Conservation (phyloP, 2,797 vertebrate species). For the Rhincodon typus region DNA sequence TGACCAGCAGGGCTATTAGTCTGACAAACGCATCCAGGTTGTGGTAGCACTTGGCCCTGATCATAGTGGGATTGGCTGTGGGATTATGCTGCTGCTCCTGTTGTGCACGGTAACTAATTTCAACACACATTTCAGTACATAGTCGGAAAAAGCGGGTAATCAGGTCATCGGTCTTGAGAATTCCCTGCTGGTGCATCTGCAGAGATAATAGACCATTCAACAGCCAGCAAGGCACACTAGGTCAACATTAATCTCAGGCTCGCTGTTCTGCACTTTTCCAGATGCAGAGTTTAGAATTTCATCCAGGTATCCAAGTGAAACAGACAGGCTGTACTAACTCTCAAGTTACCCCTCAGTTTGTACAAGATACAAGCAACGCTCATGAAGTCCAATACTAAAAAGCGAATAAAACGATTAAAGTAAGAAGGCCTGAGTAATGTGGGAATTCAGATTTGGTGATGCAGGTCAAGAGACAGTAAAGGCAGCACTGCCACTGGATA, state of each 20-base stretch:
- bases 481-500: not conserved
- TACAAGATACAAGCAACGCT: not conserved
- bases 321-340: not conserved
- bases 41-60: conserved; percentile 96
- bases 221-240: not conserved
- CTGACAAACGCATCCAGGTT: conserved; percentile 95
- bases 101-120: conserved; percentile 95
- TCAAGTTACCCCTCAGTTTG: not conserved
- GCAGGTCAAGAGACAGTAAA: not conserved
- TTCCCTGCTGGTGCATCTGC: conserved; percentile 99
- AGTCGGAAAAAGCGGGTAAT: conserved; percentile 98
- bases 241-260: not conserved
- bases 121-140: conserved; percentile 98
- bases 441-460: not conserved
- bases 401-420: not conserved
- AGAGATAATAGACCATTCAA: not conserved
- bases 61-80: conserved; percentile 94
- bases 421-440: not conserved
- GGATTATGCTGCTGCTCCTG: conserved; percentile 98
- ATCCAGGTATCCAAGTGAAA: not conserved
- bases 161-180: conserved; percentile 95
- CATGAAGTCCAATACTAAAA: not conserved
- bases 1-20: conserved; percentile 91
- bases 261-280: not conserved
- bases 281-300: not conserved